phyloP scores from a whole-genome alignment of 1,140 invertebrate species.

The Drosophila tsacasi region DNA sequence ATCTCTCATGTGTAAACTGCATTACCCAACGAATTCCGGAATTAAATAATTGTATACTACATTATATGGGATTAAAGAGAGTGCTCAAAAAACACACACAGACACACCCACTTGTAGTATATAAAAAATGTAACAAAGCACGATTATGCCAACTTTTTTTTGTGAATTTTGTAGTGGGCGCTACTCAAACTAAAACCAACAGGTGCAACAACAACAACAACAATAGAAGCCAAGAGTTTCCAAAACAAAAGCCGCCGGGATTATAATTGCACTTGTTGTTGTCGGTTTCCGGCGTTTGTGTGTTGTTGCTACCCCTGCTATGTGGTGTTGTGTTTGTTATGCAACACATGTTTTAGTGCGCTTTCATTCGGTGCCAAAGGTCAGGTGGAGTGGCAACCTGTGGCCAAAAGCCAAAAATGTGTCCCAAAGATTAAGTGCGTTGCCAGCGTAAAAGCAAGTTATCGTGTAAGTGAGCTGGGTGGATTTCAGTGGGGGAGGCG shows the following conservation, averaged over 20 bases:
- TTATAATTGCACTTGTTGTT: slow-evolving; percentile 53
- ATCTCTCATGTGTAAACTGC: not conserved
- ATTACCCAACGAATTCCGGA: not conserved
- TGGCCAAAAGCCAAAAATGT: slow-evolving; percentile 56
- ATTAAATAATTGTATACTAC: not conserved
- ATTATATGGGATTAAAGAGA: not conserved
- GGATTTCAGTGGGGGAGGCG: not conserved
- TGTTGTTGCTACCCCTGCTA: not conserved
- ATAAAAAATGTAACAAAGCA: slow-evolving; percentile 36
- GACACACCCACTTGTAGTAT: not conserved
- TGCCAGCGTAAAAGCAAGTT: slow-evolving; percentile 22
- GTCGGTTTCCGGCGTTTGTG: slow-evolving; percentile 19
- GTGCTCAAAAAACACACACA: not conserved
- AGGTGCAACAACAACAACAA: slow-evolving; percentile 14
- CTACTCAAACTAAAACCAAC: slow-evolving; percentile 44
- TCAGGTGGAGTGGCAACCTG: slow-evolving; percentile 61
- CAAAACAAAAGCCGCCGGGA: slow-evolving; percentile 39
- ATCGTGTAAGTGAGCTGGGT: slow-evolving; percentile 20
- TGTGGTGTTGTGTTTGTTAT: slow-evolving; percentile 28
- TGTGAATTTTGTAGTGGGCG: slow-evolving; percentile 30
- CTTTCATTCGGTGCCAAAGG: slow-evolving; percentile 46
- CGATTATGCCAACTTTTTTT: slow-evolving; percentile 16
- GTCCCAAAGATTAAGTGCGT: slow-evolving; percentile 73
- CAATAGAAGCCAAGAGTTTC: slow-evolving; percentile 13
- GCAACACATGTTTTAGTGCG: slow-evolving; percentile 47